A percentile compares a stretch with the other conserved stretches of the same genome.
phyloP scores from a whole-genome alignment of 2,113 vertebrate species.

The Struthio camelus region DNA sequence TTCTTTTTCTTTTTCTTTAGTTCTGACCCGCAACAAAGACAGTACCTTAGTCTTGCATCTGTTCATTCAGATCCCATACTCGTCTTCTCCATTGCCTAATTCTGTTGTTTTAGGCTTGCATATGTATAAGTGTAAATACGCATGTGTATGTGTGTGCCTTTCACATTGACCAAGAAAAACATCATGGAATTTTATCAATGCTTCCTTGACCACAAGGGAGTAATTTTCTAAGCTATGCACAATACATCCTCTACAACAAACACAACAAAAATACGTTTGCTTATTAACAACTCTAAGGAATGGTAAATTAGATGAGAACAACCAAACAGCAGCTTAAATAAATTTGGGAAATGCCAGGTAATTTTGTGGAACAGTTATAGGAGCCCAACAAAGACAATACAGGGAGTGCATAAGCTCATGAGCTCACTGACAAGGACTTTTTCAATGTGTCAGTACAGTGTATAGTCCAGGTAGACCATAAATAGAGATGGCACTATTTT shows the following conservation, averaged over 20 bases:
- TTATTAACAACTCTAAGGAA: background rate
- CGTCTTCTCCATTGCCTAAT: no score
- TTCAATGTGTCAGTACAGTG: background rate
- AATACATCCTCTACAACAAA: background rate
- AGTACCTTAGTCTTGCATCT: background rate
- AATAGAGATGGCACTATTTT: background rate
- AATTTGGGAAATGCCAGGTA: background rate
- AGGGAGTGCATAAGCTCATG: background rate
- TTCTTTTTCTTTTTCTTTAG: no score
- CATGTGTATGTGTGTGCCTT: no score
- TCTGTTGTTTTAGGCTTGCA: background rate
- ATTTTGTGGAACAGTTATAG: background rate
- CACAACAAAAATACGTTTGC: background rate
- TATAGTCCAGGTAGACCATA: background rate
- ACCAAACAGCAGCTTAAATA: background rate
- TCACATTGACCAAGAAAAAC: no score
- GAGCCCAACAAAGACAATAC: background rate
- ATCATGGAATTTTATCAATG: background rate
- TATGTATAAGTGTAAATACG: background rate
- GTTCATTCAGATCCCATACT: background rate
- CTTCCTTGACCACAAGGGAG: no score
- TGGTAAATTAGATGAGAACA: background rate
- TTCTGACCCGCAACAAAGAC: background rate
- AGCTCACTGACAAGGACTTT: background rate
- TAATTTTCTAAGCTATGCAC: background rate